Evolutionary conservation across 2,888 invertebrate genomes (phyloP), one percentile per base, ranked within the genome.

Genomic region (Campoletis raptor): DNA sequence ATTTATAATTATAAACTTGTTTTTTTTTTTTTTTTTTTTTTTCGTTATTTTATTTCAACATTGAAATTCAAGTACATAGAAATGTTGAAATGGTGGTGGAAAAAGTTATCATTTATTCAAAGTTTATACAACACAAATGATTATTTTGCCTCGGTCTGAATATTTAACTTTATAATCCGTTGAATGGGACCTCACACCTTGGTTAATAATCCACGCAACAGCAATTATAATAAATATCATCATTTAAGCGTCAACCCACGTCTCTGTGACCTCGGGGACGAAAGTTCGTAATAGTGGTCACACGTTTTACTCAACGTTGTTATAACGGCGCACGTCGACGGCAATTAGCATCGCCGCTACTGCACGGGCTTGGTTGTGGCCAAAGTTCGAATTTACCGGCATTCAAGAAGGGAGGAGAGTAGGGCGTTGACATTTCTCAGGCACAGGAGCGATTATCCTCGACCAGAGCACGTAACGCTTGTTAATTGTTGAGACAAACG

Each of bases 401-500:
- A 67, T 67, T 21, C 67, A 45, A 52, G 40, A 36, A 36, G 45
- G 42, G 45, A 45, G 37, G 76, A 64, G 64, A 64, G 64, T 36
- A 45, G 70, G 81, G 67, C 72, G 73, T 73, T 70, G 76, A 69
- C 72, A 45, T 40, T 45, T 74, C 79, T 80, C 72, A 67, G 72
- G 67, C 67, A 30, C 36, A 37, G 45, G 45, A 72, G 45, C 76
- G 83, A 67, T 86, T 81, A 81, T 81, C 64, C 81, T 77, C 54
- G 70, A 81, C 42, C 81, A 30, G 77, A 81, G 67, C 72, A 61
- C 81, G 70, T 61, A 80, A 76, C 64, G 54, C 77, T 79, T 48
- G 70, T 79, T 89, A 87, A 89, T 88, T 88, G 85, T 88, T 85
- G 77, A 81, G 64, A 84, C 85, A 69, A 81, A 84, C 73, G 81